Base-by-base conservation (phyloP, 2,113 vertebrate species). In the Brachionichthys hirsutus region DNA sequence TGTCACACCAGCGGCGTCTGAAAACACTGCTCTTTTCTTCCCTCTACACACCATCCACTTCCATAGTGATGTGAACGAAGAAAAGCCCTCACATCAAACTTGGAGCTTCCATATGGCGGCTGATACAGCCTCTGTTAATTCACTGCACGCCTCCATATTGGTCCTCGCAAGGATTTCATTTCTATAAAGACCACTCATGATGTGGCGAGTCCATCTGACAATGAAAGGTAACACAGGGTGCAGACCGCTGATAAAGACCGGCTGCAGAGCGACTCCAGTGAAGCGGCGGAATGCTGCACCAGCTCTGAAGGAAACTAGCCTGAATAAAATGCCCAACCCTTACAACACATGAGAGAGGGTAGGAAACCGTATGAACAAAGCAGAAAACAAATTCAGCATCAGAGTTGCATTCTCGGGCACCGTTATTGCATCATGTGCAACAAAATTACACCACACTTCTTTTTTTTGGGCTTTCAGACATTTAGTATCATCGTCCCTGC, bases 211-310 rank as follows among this genome's bases (percentile, higher is more conserved):
- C 82, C 85, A 82, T 85, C 47, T 91, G 82, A 88, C 82, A 82
- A 82, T 89, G 70, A 90, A 90, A 90, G 74, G 85, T 59, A 80
- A 47, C 72, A 89, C 70, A 83, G 82, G 82, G 84, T 80, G 67
- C 73, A 77, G 85, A 61, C 43, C 76, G 38, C 64, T 81, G 77
- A 86, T 87, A 78, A 84, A 91, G 78, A 88, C 73, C 70, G 47
- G 64, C 71, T 73, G 58, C 77, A 76, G 76, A 83, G 73, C 70
- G 78, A 85, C 68, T 61, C 53, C 19, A 41, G 4, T n/a, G n/a
- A 89, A 87, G 34, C 71, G 69, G 89, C 67, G 24, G 77, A 58
- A 75, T 17, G 48, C 55, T 41, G 38, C 57, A 78, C 83, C 80
- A 54, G 45, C 62, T 87, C 83, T 59, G 77, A 85, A 90, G 86